A percentile compares a stretch with the other conserved stretches of the same genome.
These are phyloP conservation scores for Vespertilio murinus DNA, from an alignment of 2,797 vertebrate species.

Conservation along the genomic window DNA sequence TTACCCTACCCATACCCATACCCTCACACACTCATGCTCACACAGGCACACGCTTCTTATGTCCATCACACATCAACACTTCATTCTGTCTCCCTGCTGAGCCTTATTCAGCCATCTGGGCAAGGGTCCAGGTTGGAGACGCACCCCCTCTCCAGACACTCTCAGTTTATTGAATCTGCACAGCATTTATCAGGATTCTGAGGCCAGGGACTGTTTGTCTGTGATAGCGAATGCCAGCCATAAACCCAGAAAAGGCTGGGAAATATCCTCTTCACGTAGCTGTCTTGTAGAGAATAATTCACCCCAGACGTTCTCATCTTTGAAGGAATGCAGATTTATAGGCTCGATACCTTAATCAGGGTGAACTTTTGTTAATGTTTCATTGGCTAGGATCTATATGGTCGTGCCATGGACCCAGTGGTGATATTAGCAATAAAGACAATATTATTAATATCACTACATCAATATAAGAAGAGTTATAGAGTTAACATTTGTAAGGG, in stretches of 20 bases:
- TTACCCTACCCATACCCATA: too few species aligned
- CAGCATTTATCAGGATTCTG: background rate
- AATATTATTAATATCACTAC: slow-evolving; percentile 75
- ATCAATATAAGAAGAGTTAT: slow-evolving; percentile 77
- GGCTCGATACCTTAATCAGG: slow-evolving; percentile 70
- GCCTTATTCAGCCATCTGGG: background rate
- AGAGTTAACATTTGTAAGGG: slow-evolving; percentile 74
- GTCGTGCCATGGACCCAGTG: slow-evolving; percentile 53
- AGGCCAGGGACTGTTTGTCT: background rate
- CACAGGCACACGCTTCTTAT: background rate
- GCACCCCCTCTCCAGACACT: background rate
- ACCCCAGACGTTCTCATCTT: slow-evolving; percentile 54
- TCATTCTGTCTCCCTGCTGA: background rate
- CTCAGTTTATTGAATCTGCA: background rate
- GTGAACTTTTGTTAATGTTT: slow-evolving; percentile 75
- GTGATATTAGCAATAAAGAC: slow-evolving; percentile 77
- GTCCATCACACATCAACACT: background rate
- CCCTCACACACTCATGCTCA: background rate
- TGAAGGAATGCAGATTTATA: slow-evolving; percentile 62
- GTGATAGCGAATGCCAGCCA: background rate
- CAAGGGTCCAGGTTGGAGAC: background rate
- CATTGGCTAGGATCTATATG: slow-evolving; percentile 57
- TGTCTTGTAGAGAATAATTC: slow-evolving; percentile 38
- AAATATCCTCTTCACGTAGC: background rate
- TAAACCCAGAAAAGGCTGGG: background rate